Base-by-base conservation (phyloP, 2,797 vertebrate genomes). In the Oophaga sylvatica region DNA sequence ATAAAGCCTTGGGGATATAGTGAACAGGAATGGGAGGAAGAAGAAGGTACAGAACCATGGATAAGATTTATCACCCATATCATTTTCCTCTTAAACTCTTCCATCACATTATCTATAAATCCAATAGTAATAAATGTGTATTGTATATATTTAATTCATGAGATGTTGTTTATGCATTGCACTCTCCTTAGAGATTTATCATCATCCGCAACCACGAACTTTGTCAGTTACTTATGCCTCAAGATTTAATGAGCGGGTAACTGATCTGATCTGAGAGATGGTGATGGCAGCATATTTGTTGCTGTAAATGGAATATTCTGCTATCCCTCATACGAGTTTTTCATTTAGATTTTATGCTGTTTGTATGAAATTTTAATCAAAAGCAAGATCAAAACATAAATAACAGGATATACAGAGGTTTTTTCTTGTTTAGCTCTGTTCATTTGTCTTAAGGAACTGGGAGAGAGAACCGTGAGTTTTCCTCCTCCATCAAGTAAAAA, bases 71-170 rank as follows among this genome's bases (percentile, higher is more conserved):
- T 53, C 26, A 70, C n/a, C 26, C 11, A 56, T 75, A 35, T 48
- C 48, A 56, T 77, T 77, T 53, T 77, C 75, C 22, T 26, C 22
- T 45, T 56, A 77, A 77, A 56, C 22, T 22, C 71, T 53, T 76
- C 45, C 22, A n/a, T 56, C 13, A 7, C n/a, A 56, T 26, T 26
- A 56, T 48, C 45, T 13, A 77, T 77, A 48, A 56, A 77, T 26
- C 20, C 22, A 53, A 53, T 26, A 22, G 45, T 56, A 77, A 77
- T 56, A 45, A 77, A 77, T 77, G 75, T 56, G 75, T 77, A 77
- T 77, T 77, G 48, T 56, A 45, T 77, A 77, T 77, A 77, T 77
- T 77, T 77, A 77, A 77, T 77, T 77, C 75, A 77, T 77, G 75
- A 77, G 75, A 26, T 77, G 13, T 19, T 71, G 68, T 56, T 81